Evolutionary conservation across 1,140 invertebrate species (phyloP), one percentile per base, ranked within the genome.

Genomic region (Drosophila lini): DNA sequence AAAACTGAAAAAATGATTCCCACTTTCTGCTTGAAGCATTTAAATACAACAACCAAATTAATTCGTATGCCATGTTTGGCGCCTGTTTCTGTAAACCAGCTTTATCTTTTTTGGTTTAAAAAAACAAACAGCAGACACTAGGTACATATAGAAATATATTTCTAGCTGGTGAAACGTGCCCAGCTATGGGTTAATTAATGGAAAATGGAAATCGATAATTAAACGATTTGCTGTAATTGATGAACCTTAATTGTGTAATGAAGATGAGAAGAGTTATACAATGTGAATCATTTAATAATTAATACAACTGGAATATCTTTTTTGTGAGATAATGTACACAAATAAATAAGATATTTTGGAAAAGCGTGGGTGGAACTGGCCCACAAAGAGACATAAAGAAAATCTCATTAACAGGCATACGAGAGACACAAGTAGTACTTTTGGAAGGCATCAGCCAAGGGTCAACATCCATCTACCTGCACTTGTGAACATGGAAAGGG

Each of bases 1-100:
- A 73, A 57, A 65, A 65, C 57, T 65, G 32, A 50, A 77, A 58
- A 68, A 68, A 67, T 67, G 32, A 73, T 71, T 71, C 52, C 69
- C 67, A 73, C 50, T 65, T 67, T 62, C 62, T 57, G 44, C 80
- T 82, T 79, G 48, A 41, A 73, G 74, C 78, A 86, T 84, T 80
- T 80, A 80, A 86, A 83, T 88, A 80, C 65, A 76, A 68, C 50
- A 11, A 60, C 67, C 65, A 78, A 82, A 88, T 88, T 88, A 88
- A 83, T 86, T 86, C 60, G 67, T 80, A 84, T 73, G 81, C 81
- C 81, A 77, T 83, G 81, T 83, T 83, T 80, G 81, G 81, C 73
- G 77, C 73, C 77, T 80, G 81, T 71, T 79, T 73, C 36, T 76
- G 71, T 80, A 84, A 84, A 83, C 81, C 73, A 76, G 81, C 81